A percentile compares a stretch with the other conserved stretches of the same genome.
phyloP scores from a whole-genome alignment of 92 coral and sea anemone genomes.

The Micromussa lordhowensis region DNA sequence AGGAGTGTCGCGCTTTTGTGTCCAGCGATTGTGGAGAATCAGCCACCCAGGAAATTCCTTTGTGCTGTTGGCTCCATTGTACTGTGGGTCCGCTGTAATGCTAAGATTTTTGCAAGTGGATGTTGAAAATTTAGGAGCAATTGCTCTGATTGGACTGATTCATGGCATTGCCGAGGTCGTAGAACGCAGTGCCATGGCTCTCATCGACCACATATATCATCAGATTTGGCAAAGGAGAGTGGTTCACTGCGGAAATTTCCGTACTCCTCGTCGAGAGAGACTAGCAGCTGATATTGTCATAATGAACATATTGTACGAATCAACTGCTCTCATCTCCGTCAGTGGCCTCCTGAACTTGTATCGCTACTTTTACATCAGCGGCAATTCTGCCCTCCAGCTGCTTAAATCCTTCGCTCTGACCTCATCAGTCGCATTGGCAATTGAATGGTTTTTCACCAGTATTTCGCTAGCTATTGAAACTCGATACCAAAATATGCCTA shows the following conservation, averaged over 20 bases:
- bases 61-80: not conserved
- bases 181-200: not conserved
- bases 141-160: constrained; percentile 8
- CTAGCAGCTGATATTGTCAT: not conserved
- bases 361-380: not conserved
- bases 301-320: not conserved
- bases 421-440: not conserved
- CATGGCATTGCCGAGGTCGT: not conserved
- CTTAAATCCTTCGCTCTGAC: not conserved
- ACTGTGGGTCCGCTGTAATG: constrained; percentile 1
- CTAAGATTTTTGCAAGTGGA: constrained; percentile 14
- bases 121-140: not conserved
- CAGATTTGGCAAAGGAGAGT: not conserved
- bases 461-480: not conserved
- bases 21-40: constrained; percentile 2
- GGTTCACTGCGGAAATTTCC: not conserved
- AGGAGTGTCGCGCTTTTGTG: not conserved
- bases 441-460: not conserved
- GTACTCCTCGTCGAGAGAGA: not conserved
- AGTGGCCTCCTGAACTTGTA: not conserved
- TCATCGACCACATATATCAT: not conserved
- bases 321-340: not conserved
- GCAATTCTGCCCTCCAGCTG: not conserved
- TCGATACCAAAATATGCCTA: not conserved
- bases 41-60: not conserved